Evolutionary conservation across 2,113 vertebrate genomes (phyloP), one percentile per base, ranked within the genome.

Genomic region (Dicrurus megarhynchus): DNA sequence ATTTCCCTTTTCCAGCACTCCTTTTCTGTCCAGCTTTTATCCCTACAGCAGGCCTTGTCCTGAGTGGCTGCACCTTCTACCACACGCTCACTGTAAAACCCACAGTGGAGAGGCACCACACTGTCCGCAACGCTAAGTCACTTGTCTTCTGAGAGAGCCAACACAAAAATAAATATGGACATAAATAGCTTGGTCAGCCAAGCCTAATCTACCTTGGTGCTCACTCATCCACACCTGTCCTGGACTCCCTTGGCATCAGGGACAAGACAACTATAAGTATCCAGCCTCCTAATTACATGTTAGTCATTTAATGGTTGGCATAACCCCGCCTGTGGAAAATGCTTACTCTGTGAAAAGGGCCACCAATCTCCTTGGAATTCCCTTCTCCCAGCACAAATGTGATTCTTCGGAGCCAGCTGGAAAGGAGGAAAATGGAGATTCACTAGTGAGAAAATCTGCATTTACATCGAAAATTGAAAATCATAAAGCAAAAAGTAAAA

Each of bases 281-380:
- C 92, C 93, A 77, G 88, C 88, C 86, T 89, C 84, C 82, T 97
- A 97, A 97, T 97, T 96, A 96, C 79, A 89, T 12, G 82, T 97
- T 97, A 96, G 90, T 92, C 95, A 97, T 74, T 81, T 93, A 94
- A 95, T 95, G 69, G 80, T 55, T 94, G 93, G 94, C 89, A 96
- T 93, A 92, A 96, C 95, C 95, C 93, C 96, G 96, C 97, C 97
- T 97, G 95, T 92, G 79, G 84, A 97, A 97, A 96, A 93, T 95
- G 92, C 93, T 97, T 97, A 90, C 91, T 90, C 86, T 65, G 74
- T 93, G 91, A 96, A 95, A 93, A 95, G n/a, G 79, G 76, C 69
- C 89, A 91, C 84, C 93, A 92, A 91, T 74, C 80, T 74, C 78
- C 83, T 61, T 77, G 71, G 94, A 97, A 96, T 92, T 96, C 92